Evolutionary conservation across 2,888 invertebrate genomes (phyloP), one percentile per base, ranked within the genome.

Genomic region (Trissoscelio sp.): DNA sequence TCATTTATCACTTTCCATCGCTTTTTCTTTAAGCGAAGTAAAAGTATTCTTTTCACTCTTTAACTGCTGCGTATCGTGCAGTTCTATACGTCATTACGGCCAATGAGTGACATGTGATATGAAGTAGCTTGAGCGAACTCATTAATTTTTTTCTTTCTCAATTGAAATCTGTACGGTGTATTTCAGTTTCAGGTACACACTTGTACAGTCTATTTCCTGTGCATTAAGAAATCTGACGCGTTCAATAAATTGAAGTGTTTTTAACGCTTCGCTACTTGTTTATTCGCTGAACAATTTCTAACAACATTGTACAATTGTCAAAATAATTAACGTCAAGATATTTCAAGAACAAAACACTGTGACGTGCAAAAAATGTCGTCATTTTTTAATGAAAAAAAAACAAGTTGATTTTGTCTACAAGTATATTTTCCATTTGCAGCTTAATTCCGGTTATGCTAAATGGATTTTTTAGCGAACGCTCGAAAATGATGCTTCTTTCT

Each of bases 1-100:
- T n/a, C 42, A 73, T 44, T 62, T 42, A 72, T 72, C 62, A 72
- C 72, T 72, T 64, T 62, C 73, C 64, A 57, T 9, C 6, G 34
- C 55, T 64, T 55, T 73, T 73, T 73, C 64, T 73, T 55, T 11
- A 9, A 6, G 16, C 51, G n/a, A 57, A 64, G 73, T 64, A 73
- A 73, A 73, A 73, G 64, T 64, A 42, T 57, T 73, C 72, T 60
- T 72, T 73, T 62, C 73, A 73, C 64, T 64, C 64, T 73, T 62
- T 22, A 46, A 53, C 55, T 24, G 48, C 46, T n/a, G 20, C 39
- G 22, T 20, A 42, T 55, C 39, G 31, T 44, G 44, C 44, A 44
- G 7, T n/a, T n/a, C 31, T 16, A 55, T 0, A 16, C 16, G n/a
- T 72, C 18, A 72, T 60, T 58, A 18, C 22, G 51, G 46, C 20